phyloP scores from a whole-genome alignment of 2,113 vertebrate species.

The Gorsachius goisagi region DNA sequence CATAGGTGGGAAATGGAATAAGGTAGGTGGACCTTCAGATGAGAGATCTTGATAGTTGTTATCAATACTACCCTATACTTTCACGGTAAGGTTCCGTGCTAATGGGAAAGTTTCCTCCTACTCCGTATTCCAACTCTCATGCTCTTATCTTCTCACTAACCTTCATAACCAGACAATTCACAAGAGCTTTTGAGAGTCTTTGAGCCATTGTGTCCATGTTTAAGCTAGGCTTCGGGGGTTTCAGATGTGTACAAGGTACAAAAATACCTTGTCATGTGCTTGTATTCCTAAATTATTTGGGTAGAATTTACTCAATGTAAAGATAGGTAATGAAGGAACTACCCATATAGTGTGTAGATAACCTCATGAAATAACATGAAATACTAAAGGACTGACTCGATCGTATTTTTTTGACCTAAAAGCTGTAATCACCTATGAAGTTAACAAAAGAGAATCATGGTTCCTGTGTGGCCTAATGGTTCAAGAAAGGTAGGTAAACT shows the following conservation, averaged over 20 bases:
- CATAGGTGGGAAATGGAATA: neutral
- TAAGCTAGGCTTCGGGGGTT: neutral
- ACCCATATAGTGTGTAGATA: neutral
- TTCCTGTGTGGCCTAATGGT: neutral
- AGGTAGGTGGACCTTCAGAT: neutral
- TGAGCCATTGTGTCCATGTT: neutral
- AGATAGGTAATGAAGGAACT: neutral
- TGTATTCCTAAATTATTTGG: neutral
- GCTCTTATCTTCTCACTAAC: neutral
- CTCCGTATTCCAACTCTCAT: neutral
- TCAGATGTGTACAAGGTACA: neutral
- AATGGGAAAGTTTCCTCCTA: neutral
- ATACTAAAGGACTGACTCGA: rapidly evolving
- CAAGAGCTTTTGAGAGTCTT: neutral
- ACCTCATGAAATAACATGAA: neutral
- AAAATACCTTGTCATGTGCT: neutral
- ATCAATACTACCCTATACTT: neutral
- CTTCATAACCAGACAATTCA: neutral
- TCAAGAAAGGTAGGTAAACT: neutral
- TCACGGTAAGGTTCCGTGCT: neutral
- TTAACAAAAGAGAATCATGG: neutral
- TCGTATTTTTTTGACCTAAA: neutral
- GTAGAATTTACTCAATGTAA: neutral
- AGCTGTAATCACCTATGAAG: neutral
- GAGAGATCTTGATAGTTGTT: neutral